These are phyloP conservation scores for Oceanodroma tethys DNA, from an alignment of 2,113 vertebrate species.

Conservation along the genomic window DNA sequence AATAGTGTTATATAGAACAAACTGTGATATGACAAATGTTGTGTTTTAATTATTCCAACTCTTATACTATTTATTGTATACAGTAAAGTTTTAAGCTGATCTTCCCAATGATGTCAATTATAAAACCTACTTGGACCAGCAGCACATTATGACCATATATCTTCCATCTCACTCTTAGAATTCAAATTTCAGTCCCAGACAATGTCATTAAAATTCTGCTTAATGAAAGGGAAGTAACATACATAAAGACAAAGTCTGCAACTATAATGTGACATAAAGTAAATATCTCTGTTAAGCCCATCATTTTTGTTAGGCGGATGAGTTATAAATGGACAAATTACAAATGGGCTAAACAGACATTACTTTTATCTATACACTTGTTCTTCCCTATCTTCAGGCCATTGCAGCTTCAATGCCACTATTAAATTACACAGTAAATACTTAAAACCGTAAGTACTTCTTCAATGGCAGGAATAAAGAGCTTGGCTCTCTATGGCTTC, in stretches of 20 bases:
- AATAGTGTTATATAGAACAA: background rate
- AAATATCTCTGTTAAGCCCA: background rate
- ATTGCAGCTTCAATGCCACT: background rate
- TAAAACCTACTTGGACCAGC: background rate
- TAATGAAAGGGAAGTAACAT: background rate
- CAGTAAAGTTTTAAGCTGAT: background rate
- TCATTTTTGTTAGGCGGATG: background rate
- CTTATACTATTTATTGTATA: background rate
- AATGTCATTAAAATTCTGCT: background rate
- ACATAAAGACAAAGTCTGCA: background rate
- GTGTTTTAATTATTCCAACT: background rate
- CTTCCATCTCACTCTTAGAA: background rate
- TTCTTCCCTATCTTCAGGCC: background rate
- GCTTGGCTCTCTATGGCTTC: background rate
- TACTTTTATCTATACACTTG: background rate
- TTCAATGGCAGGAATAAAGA: background rate
- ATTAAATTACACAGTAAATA: background rate
- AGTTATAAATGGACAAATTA: background rate
- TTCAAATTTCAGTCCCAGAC: background rate
- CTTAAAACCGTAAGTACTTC: background rate
- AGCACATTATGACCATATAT: background rate
- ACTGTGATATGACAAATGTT: background rate
- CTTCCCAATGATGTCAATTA: background rate
- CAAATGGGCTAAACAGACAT: background rate
- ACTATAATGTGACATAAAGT: background rate